These are phyloP conservation scores for Dendropsophus ebraccatus DNA, from an alignment of 2,113 vertebrate species.

Conservation along the genomic window DNA sequence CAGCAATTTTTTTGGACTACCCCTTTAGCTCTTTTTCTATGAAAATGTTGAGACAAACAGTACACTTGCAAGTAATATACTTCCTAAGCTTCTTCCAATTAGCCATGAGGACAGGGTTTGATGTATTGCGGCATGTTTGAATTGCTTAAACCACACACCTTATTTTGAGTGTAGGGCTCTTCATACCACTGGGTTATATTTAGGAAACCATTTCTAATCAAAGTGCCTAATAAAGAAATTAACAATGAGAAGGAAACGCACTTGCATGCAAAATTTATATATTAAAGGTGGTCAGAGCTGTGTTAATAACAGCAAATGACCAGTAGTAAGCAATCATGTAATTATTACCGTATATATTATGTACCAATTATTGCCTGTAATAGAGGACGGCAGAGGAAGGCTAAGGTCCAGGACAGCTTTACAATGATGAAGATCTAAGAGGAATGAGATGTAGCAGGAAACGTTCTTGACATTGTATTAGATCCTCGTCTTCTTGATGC, in stretches of 20 bases:
- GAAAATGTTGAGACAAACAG: background rate
- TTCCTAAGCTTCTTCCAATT: background rate
- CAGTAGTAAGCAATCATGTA: slow-evolving; percentile 18
- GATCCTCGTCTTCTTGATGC: background rate
- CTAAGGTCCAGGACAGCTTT: background rate
- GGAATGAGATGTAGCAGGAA: background rate
- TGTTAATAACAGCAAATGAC: slow-evolving; percentile 13
- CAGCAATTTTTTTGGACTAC: background rate
- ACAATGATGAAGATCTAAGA: background rate
- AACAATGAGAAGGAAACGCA: slow-evolving; percentile 2
- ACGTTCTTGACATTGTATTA: background rate
- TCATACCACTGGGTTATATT: slow-evolving; percentile 44
- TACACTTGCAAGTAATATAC: background rate
- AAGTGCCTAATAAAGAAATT: slow-evolving; percentile 9
- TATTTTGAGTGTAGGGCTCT: background rate
- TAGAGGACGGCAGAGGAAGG: background rate
- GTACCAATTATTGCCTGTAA: background rate
- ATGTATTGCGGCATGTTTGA: background rate
- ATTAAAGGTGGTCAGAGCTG: slow-evolving; percentile 15
- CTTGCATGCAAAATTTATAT: slow-evolving; percentile 33
- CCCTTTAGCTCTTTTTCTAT: background rate
- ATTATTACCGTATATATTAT: slow-evolving; percentile 6
- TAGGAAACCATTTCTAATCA: slow-evolving; percentile 23
- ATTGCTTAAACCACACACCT: background rate
- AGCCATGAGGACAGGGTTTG: slow-evolving; percentile 13